Base-by-base conservation (phyloP, 1,140 invertebrate genomes). In the Daktulosphaira vitifoliae region DNA sequence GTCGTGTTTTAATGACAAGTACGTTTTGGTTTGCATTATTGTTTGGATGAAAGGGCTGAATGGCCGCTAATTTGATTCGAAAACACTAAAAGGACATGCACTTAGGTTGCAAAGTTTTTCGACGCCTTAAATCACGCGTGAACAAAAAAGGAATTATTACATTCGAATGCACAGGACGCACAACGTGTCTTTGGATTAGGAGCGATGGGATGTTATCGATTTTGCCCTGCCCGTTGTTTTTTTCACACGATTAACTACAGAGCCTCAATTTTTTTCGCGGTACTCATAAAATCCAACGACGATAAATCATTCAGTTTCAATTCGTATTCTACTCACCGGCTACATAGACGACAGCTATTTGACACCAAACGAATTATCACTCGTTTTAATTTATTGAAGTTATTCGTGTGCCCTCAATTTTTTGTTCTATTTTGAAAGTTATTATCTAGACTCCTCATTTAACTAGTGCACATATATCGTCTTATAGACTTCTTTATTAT, bases 81-180 rank as follows among this genome's bases (percentile, higher is more conserved):
- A 29, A 9, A 23, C 29, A 26, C 18, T 23, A 33, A 46, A 62
- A 15, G 26, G 29, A 33, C 29, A 11, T 11, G 29, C 11, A 33
- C 29, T 33, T 33, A 26, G 20, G 44, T 62, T 48, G 44, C 25
- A 33, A 29, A 48, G 42, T 48, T 62, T 48, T 62, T 33, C 16
- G 42, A 20, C n/a, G 13, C 11, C 56, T 46, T 62, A 62, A 62
- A 62, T 62, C 42, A 62, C 42, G 16, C 20, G 13, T 13, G 38
- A 54, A 59, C 25, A 39, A 62, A 62, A 62, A 62, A n/a, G n/a
- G n/a, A 62, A 29, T 5, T 33, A 33, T 16, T 62, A 62, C 42
- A 33, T 48, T 62, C 25, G 46, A 48, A 46, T 48, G 25, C 18
- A 62, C 29, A 26, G 9, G 23, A 56, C 9, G 38, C 13, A 44